Base-by-base conservation (phyloP, 2,888 invertebrate species). In the Norana najaformis region DNA sequence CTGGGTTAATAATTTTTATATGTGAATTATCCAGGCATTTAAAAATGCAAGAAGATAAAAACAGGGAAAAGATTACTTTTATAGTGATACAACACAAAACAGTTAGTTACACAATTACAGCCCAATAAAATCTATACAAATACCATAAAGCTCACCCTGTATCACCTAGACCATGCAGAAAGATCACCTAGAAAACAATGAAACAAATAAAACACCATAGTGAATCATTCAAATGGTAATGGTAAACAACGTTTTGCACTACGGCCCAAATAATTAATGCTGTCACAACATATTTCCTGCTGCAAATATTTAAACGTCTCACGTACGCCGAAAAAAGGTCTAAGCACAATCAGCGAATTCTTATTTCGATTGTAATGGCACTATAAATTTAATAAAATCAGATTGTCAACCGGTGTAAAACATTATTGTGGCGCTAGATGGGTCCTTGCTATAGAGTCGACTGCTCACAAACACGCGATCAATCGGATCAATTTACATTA, bases 141-240 rank as follows among this genome's bases (percentile, higher is more conserved):
- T 89, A 92, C 96, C 8, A n/a, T n/a, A 30, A 69, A 1, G 69
- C 96, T 96, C 95, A 98, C 98, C 98, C 98, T 90, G 98, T 98
- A 95, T 98, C 98, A 90, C 98, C 98, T 92, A 98, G 96, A 92
- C 98, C 98, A 96, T 98, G 98, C 93, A 98, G 96, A 95, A 98
- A 98, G 95, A 98, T 98, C 91, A 98, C 96, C 98, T 98, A 96
- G 69, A 92, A 97, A 97, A n/a, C n/a, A n/a, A n/a, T n/a, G n/a
- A n/a, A 91, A 92, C 91, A 92, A 83, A 39, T 88, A 36, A 47
- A 88, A 8, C 37, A 38, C 36, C 34, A 53, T 69, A 35, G n/a
- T n/a, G n/a, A n/a, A n/a, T n/a, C n/a, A n/a, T n/a, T n/a, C 69
- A 69, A 6, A 69, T n/a, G 14, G 30, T n/a, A 69, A n/a, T 8